Base-by-base conservation (phyloP, 2,113 vertebrate genomes). In the Crotalus tigris region DNA sequence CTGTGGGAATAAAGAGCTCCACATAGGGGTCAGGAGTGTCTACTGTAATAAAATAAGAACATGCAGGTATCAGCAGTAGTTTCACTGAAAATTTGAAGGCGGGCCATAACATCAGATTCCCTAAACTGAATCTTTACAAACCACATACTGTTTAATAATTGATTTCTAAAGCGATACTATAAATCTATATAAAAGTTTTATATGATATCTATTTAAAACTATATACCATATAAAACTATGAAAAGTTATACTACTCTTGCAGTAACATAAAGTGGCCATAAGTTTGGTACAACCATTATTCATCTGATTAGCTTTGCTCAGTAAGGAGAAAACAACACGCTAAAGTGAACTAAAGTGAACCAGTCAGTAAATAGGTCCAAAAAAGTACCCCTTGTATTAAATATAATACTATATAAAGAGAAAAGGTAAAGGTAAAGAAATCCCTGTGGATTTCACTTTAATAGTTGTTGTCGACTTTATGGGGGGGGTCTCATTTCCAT, bases 21-120 rank as follows among this genome's bases (percentile, higher is more conserved):
- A 99, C 98, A 0, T 99, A 99, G 0, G 99, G 99, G 94, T 99
- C 99, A 51, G 99, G 99, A 46, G 99, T 99, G 95, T 99, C 99
- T 95, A 99, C 99, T 99, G 93, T 0, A 92, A 46, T 90, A 23
- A 69, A 88, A 93, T 57, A 92, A 96, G 91, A 6, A 90, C 0
- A 88, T 0, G 1, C 3, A 61, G 61, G 49, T 58, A 61, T 59
- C 23, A 91, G 3, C 59, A 53, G 29, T 33, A 53, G 15, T n/a
- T 19, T 90, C 46, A 88, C 26, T 4, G 55, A 55, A 58, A 85
- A 51, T 3, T 26, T 23, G 13, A 15, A 61, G 11, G 33, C 26
- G 23, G 44, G 54, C 12, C 49, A 19, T 44, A 58, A n/a, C 0
- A 2, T 26, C 21, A 57, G 3, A 39, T n/a, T 46, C 24, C 21